A percentile compares a stretch with the other conserved stretches of the same genome.
Conservation (phyloP, 2,888 invertebrate genomes). For the Strigamia crassipes region DNA sequence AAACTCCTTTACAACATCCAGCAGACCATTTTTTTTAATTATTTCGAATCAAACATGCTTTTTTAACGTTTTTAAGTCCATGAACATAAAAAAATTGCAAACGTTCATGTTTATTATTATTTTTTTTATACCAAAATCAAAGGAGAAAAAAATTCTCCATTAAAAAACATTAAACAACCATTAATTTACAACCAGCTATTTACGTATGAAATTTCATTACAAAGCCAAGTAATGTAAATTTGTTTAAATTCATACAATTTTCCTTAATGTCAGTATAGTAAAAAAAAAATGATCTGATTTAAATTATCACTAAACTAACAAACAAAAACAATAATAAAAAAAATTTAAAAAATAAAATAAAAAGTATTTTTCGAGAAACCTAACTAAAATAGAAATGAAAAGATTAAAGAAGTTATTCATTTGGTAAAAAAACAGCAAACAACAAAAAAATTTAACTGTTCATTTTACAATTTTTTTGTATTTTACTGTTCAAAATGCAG, state of each 20-base stretch:
- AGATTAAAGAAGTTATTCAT: background rate
- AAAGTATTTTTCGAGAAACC: background rate
- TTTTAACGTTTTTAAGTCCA: background rate
- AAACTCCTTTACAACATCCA: slow-evolving; percentile 33
- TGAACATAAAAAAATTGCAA: slow-evolving; percentile 23
- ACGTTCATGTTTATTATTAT: background rate
- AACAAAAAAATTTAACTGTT: slow-evolving; percentile 12
- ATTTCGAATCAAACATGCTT: background rate
- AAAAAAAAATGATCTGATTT: slow-evolving; percentile 18
- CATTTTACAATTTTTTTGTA: background rate
- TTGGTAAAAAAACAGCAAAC: background rate
- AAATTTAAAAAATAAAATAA: background rate
- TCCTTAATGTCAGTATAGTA: background rate
- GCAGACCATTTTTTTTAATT: slow-evolving; percentile 1
- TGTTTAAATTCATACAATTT: background rate
- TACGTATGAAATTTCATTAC: slow-evolving; percentile 17
- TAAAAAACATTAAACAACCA: slow-evolving; percentile 36
- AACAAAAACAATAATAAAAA: background rate
- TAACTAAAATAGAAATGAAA: background rate
- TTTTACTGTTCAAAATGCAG: slow-evolving; percentile 17
- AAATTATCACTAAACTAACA: background rate
- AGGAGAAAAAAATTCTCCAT: background rate
- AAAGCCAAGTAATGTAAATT: background rate
- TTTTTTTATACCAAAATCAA: slow-evolving; percentile 12
- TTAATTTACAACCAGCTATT: slow-evolving; percentile 38